Evolutionary conservation across 2,888 invertebrate species (phyloP).

Genomic region (Ochropacha duplaris): DNA sequence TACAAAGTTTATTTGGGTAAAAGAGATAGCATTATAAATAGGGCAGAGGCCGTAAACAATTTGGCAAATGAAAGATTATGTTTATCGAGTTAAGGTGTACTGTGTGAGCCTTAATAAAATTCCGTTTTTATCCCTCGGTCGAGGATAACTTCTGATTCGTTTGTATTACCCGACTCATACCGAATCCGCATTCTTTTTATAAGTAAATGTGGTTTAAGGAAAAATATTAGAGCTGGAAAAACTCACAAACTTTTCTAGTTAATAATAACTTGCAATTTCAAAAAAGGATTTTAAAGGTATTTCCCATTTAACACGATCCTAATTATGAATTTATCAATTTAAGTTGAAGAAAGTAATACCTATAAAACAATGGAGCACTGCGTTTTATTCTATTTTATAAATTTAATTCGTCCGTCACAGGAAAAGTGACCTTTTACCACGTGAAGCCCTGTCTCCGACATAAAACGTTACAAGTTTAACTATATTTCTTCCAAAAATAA

Average conservation of each 20-base stretch:
- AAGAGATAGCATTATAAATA: conserved; percentile 36
- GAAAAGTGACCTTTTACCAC: conserved; percentile 68
- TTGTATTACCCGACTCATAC: conserved; percentile 23
- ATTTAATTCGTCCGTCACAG: conserved; percentile 63
- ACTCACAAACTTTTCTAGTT: too few relatives aligned
- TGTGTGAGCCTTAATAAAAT: conserved; percentile 65
- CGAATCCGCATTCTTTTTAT: conserved; percentile 19
- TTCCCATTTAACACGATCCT: too few relatives aligned
- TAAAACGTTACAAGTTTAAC: conserved; percentile 28
- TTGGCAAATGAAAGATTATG: conserved; percentile 80
- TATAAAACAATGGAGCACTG: conserved; percentile 24
- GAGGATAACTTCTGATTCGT: conserved; percentile 62
- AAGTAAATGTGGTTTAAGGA: conserved; percentile 16
- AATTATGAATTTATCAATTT: too few relatives aligned
- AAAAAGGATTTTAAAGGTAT: too few relatives aligned
- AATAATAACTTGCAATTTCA: too few relatives aligned
- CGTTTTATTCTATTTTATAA: conserved; percentile 44
- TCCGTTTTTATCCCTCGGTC: conserved; percentile 60
- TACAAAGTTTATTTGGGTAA: conserved; percentile 17
- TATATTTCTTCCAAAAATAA: conserved; percentile 22
- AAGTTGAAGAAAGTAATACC: neutral
- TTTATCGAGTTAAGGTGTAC: conserved; percentile 78
- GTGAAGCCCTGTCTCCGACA: conserved; percentile 40
- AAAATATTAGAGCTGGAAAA: neutral
- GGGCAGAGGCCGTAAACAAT: conserved; percentile 67